Base-by-base conservation (phyloP, 2,888 invertebrate species). In the Zygaena filipendulae region DNA sequence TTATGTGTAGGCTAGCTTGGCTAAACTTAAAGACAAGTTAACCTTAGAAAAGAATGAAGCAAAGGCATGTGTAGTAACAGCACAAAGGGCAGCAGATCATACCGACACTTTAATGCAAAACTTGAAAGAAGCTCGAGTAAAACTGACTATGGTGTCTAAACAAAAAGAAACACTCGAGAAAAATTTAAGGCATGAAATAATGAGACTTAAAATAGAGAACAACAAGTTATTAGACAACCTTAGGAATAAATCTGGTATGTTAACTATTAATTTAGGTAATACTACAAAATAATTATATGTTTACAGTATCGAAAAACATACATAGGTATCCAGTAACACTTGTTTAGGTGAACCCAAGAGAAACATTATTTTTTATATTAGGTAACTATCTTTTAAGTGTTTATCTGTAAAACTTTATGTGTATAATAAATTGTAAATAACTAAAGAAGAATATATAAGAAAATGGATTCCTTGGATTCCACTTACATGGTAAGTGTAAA, bases 41-140 rank as follows among this genome's bases (percentile, higher is more conserved):
- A 54, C 39, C 32, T 36, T 33, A 3, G 74, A 75, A 35, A 69
- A 69, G 40, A 70, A 68, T 57, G 71, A 74, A 46, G 54, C 75
- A 2, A 66, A 55, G 39, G 67, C 75, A 8, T 79, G 77, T 52
- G 59, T 77, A 14, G 71, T 70, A 16, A 63, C 74, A 23, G 74
- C 72, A 2, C 75, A 70, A 38, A 59, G 68, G 33, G 59, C 72
- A 21, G 58, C 75, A 0, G 74, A 75, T 31, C 64, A 58, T 22
- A 71, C 71, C n/a, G 63, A 69, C 39, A 59, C 55, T 9, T 43
- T 74, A 30, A 42, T 60, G 20, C 59, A 63, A 27, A 59, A 60
- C 33, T 42, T 71, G 20, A 44, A 56, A 11, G 62, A 63, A 16
- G 53, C 62, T 6, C 56, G 52, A 13, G 50, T 58, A 8, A 70